Evolutionary conservation across 2,888 invertebrate genomes (phyloP), one percentile per base, ranked within the genome.

Genomic region (Polyommatus icarus): DNA sequence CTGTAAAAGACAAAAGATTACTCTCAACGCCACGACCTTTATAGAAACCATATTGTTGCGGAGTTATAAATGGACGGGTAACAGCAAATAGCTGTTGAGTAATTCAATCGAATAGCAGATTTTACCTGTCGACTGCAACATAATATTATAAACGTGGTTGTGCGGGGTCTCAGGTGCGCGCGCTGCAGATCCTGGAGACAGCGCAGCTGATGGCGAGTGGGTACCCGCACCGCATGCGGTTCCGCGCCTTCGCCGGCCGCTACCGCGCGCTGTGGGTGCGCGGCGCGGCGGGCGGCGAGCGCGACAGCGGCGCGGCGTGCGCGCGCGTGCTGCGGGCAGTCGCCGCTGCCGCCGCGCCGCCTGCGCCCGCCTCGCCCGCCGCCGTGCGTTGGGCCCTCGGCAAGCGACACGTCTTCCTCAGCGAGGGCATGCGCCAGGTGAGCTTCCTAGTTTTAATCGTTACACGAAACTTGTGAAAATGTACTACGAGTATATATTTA

Each of bases 171-270:
- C 85, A 92, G 95, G 97, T 99, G 80, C 95, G 98, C 73, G 98
- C 98, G 0, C 95, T 99, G 77, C 97, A 97, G 90, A 96, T 98
- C n/a, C 93, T 99, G 77, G 99, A 99, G 93, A 99, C 99, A 71
- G 98, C 98, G 24, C 98, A 98, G 89, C 93, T 99, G 80, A 99
- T 99, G 98, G 98, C 98, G 18, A 97, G 97, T 85, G 98, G 98
- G 10, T 98, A 97, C 90, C 99, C 99, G 40, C 99, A 99, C 89
- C 95, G 98, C 83, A 98, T 99, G 98, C 95, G 98, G 36, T 99
- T 98, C 91, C 98, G 98, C 88, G 98, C 98, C 59, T 99, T 99
- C 91, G 97, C 97, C 87, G 95, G 96, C 0, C 95, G 98, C 46
- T 99, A 99, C 92, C 95, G 97, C 82, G 95, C 98, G 86, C 93